Evolutionary conservation across 2,113 vertebrate species (phyloP).

Genomic region (Stigmatopora argus): DNA sequence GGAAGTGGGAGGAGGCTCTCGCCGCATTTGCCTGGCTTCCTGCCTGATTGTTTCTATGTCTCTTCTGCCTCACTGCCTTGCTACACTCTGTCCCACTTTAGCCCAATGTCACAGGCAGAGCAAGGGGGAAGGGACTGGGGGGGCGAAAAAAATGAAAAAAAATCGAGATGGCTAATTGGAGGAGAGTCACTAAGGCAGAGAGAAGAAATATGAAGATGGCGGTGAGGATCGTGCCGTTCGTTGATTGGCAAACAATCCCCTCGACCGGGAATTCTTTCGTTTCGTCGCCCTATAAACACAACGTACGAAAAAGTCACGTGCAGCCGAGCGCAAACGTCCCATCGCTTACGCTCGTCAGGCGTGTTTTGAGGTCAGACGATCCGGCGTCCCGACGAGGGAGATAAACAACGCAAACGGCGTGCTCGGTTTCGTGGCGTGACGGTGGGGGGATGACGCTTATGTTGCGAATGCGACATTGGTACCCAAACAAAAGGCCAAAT

Average conservation of each 20-base stretch:
- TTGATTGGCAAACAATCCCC: background rate
- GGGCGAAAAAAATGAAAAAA: constrained; percentile 2
- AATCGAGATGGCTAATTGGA: background rate
- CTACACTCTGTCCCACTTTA: constrained; percentile 71
- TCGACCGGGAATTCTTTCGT: constrained; percentile 36
- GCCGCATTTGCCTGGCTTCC: constrained; percentile 41
- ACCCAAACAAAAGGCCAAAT: too few species aligned
- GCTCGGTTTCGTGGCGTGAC: too few species aligned
- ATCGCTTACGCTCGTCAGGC: constrained; percentile 33
- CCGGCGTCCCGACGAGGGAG: constrained; percentile 35
- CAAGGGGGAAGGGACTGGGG: constrained; percentile 51
- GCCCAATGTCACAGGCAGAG: constrained; percentile 64
- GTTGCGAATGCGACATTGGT: too few species aligned
- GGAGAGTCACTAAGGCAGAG: constrained; percentile 7
- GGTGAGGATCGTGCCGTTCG: constrained; percentile 11
- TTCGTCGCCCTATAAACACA: constrained; percentile 43
- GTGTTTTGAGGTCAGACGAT: constrained; percentile 38
- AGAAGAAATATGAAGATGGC: constrained; percentile 15
- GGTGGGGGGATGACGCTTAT: too few species aligned
- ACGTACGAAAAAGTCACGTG: constrained; percentile 47
- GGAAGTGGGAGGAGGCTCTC: constrained; percentile 7
- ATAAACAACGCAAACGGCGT: too few species aligned
- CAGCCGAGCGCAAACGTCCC: constrained; percentile 41
- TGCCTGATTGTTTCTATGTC: constrained; percentile 60
- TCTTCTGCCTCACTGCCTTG: constrained; percentile 66